Base-by-base conservation (phyloP, 2,888 invertebrate genomes). In the Erynnis tages region DNA sequence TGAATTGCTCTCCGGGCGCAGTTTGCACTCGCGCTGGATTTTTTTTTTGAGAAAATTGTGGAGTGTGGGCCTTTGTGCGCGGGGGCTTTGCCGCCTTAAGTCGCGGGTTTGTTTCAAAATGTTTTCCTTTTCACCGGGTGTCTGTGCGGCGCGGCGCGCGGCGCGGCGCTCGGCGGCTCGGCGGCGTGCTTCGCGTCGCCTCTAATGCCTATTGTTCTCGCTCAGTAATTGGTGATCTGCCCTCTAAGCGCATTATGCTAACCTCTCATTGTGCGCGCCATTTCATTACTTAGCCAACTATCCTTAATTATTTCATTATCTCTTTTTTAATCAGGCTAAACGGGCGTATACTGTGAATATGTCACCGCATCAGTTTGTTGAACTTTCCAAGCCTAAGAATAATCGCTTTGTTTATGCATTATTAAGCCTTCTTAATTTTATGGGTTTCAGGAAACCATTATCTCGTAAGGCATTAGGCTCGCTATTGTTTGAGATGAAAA, bases 31-130 rank as follows among this genome's bases (percentile, higher is more conserved):
- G 64, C 73, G 72, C 66, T 72, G 62, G 72, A 63, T 62, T 73
- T 76, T 83, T 79, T 81, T 75, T 76, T 77, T 74, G 73, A 77
- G 78, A 79, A 83, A 79, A 81, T 79, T 79, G 78, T 82, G 71
- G 78, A 79, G 78, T 76, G 72, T 69, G 56, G 63, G 65, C 66
- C 81, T 87, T 87, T 87, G 84, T 83, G 68, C 57, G 56, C 57
- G 55, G 54, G 57, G 66, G 66, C 63, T 72, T 73, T 73, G 73
- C 77, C 76, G 77, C 76, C 78, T 79, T 75, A 65, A 70, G 73
- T 66, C 67, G 65, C 58, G 66, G 63, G 68, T 67, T 72, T 74
- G 72, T 73, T 70, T 61, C 65, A 56, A 61, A 62, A 62, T 63
- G 58, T 62, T 65, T 63, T 56, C 57, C 62, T 62, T 62, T 59